These are phyloP conservation scores for Carposina sasakii DNA, from an alignment of 1,140 invertebrate genomes.

Conservation along the genomic window DNA sequence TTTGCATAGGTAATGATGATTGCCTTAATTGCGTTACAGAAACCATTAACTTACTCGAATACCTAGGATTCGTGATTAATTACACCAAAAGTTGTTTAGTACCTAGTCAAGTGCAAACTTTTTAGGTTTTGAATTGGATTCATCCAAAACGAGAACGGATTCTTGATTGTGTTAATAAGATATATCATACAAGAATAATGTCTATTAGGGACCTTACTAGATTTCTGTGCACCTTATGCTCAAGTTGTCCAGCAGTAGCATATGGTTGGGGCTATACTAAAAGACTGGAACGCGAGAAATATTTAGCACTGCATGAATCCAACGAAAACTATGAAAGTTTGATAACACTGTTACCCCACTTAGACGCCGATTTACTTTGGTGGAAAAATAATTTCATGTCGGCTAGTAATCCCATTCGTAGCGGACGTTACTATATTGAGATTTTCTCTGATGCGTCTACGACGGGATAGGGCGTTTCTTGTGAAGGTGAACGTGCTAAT, in stretches of 20 bases:
- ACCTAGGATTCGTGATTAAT: conserved; percentile 10
- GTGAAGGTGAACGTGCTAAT: conserved; percentile 16
- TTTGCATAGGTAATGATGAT: conserved; percentile 3
- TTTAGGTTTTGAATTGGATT: conserved; percentile 5
- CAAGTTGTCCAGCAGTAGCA: conserved; percentile 22
- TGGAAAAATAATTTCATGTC: conserved; percentile 26
- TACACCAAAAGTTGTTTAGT: conserved; percentile 1
- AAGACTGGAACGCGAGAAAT: conserved; percentile 22
- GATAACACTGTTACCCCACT: not conserved
- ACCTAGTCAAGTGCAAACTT: not conserved
- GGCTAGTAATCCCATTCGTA: conserved; percentile 15
- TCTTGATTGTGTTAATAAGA: not conserved
- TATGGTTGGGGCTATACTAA: conserved; percentile 31
- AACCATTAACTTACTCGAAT: not conserved
- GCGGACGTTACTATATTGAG: conserved; percentile 13
- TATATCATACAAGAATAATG: conserved; percentile 13
- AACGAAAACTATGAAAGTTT: conserved; percentile 11
- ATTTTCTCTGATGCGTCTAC: conserved; percentile 35
- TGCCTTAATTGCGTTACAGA: not conserved
- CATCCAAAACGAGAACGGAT: not conserved
- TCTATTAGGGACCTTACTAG: conserved; percentile 29
- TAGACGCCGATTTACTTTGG: conserved; percentile 28
- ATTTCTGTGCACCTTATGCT: conserved; percentile 25
- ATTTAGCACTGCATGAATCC: conserved; percentile 2
- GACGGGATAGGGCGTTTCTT: conserved; percentile 32